Evolutionary conservation across 2,797 vertebrate genomes (phyloP).

Genomic region (Gobio occitaniae): DNA sequence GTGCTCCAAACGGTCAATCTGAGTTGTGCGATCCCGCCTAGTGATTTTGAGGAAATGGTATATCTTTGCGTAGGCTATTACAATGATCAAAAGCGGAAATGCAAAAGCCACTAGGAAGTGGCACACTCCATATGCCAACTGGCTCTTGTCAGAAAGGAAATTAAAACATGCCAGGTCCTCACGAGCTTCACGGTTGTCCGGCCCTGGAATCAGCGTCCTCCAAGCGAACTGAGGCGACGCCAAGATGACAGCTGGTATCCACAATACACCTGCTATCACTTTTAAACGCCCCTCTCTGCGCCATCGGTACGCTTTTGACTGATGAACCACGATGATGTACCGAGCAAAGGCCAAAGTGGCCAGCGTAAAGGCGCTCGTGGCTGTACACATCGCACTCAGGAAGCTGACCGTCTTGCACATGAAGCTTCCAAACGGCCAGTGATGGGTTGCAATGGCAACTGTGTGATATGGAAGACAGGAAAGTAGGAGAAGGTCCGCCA

Average conservation of each 20-base stretch:
- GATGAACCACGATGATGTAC: slow-evolving; percentile 77
- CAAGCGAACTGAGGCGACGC: slow-evolving; percentile 77
- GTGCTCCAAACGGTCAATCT: slow-evolving; percentile 74
- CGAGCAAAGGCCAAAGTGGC: slow-evolving; percentile 74
- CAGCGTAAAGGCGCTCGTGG: slow-evolving; percentile 76
- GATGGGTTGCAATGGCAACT: slow-evolving; percentile 66
- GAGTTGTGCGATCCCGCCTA: slow-evolving; percentile 44
- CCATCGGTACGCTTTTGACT: slow-evolving; percentile 68
- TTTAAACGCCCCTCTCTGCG: slow-evolving; percentile 65
- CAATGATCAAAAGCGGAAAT: slow-evolving; percentile 75
- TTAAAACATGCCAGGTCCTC: slow-evolving; percentile 73
- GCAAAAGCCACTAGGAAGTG: slow-evolving; percentile 78
- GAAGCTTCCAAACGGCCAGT: slow-evolving; percentile 77
- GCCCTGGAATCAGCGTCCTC: slow-evolving; percentile 62
- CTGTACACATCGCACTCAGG: slow-evolving; percentile 75
- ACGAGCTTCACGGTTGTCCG: rapidly evolving
- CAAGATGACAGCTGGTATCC: slow-evolving; percentile 75
- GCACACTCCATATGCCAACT: slow-evolving; percentile 74
- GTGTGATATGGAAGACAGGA: slow-evolving; percentile 78
- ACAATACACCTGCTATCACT: slow-evolving; percentile 63
- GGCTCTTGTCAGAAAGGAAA: slow-evolving; percentile 70
- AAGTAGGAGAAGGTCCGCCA: slow-evolving; percentile 77
- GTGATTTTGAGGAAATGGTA: slow-evolving; percentile 72
- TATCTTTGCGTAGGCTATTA: slow-evolving; percentile 74
- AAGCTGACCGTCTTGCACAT: slow-evolving; percentile 79